These are phyloP conservation scores for Athrips mouffetella DNA, from an alignment of 2,888 invertebrate genomes.

Conservation along the genomic window DNA sequence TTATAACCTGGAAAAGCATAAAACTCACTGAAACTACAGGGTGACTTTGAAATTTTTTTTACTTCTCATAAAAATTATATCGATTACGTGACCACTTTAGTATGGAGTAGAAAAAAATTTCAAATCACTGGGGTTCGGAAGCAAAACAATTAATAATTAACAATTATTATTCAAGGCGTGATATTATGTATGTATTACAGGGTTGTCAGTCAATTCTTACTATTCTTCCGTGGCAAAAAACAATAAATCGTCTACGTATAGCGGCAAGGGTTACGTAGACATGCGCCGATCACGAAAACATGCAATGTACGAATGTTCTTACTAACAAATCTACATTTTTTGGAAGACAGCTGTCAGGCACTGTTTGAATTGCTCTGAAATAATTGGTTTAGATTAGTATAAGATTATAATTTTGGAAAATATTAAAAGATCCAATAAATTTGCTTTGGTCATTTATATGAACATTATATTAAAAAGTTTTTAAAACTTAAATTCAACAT, in stretches of 20 bases:
- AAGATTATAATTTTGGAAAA: not conserved
- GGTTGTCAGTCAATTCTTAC: not conserved
- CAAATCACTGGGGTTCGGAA: too few species aligned
- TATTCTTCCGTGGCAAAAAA: not conserved
- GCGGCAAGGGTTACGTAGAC: not conserved
- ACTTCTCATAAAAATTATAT: too few species aligned
- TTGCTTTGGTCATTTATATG: not conserved
- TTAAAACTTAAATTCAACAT: too few species aligned
- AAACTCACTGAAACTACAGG: too few species aligned
- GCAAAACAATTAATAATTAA: too few species aligned
- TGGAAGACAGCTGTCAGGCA: constrained; percentile 74
- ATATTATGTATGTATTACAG: not conserved
- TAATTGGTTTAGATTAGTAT: constrained; percentile 43
- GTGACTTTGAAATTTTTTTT: too few species aligned
- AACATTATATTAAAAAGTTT: too few species aligned
- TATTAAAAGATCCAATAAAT: not conserved
- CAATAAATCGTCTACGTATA: not conserved
- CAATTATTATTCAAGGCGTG: too few species aligned
- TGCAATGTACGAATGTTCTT: constrained; percentile 61
- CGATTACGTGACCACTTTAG: too few species aligned
- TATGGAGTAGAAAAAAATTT: too few species aligned
- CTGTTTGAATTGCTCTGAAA: constrained; percentile 75
- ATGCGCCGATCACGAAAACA: constrained; percentile 32
- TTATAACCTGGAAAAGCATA: too few species aligned
- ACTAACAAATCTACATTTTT: constrained; percentile 79